Base-by-base conservation (phyloP, 2,113 vertebrate genomes). In the Nothobranchius kuhntae region DNA sequence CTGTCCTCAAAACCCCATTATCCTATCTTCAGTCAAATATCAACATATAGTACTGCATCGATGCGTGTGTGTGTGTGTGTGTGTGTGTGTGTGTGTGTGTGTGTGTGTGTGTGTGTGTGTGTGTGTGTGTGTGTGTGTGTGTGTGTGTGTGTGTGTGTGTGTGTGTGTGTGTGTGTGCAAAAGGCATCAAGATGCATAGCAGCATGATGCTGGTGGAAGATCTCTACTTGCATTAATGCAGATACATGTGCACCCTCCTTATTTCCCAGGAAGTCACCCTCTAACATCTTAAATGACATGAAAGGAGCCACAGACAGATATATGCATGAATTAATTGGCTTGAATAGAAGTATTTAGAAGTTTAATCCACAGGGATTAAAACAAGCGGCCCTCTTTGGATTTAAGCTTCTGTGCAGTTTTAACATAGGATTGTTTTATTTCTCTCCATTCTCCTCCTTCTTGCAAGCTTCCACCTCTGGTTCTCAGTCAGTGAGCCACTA, bases 291-390 rank as follows among this genome's bases (percentile, higher is more conserved):
- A 83, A 90, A 89, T 87, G 81, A 84, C 87, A 89, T 82, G 81
- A 89, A 88, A 83, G 84, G 88, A 85, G 87, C 86, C 30, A 7
- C 71, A 87, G 89, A 91, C 83, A 77, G 89, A 91, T 89, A 90
- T 87, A 87, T 87, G 91, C 89, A 92, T 92, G 84, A 89, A 92
- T 94, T 93, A 92, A 93, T 92, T 92, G 91, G 83, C 90, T 92
- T 89, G 87, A 90, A 89, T 90, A 87, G 83, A 85, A 87, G 83
- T 92, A 89, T 93, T 93, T 93, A 92, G 84, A 89, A 86, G 80
- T 84, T 83, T 91, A 92, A 93, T 94, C 92, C 88, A 70, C 53
- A 26, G 86, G 81, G 87, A 90, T 91, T 91, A 91, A 81, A 73
- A 61, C 80, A 74, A 82, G 89, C 78, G 77, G 80, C 71, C 80